phyloP scores from a whole-genome alignment of 1,140 invertebrate genomes.

The Penaeus chinensis region DNA sequence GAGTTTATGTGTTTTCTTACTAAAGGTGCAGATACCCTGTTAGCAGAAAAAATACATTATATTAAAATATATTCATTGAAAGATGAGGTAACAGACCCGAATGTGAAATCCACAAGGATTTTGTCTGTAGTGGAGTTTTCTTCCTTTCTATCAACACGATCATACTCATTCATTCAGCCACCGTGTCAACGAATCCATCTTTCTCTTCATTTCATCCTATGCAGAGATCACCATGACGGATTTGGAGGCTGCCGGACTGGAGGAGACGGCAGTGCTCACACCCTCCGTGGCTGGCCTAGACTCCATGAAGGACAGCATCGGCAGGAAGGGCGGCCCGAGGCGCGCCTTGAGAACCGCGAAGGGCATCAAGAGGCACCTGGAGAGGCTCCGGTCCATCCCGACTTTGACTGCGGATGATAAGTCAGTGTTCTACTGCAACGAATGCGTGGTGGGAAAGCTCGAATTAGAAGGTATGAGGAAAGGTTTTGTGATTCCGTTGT shows the following conservation, averaged over 20 bases:
- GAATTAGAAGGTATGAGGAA: slow-evolving; percentile 26
- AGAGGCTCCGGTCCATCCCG: slow-evolving; percentile 15
- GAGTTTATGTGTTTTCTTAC: neutral
- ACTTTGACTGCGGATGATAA: slow-evolving; percentile 29
- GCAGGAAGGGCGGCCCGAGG: neutral
- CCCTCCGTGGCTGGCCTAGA: neutral
- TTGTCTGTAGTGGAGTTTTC: too few species aligned
- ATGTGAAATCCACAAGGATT: too few species aligned
- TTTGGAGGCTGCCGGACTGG: slow-evolving; percentile 51
- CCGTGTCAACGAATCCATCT: too few species aligned
- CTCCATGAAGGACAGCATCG: neutral
- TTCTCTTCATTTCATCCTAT: neutral
- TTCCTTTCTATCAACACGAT: neutral
- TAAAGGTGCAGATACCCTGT: neutral
- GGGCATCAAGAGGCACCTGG: slow-evolving; percentile 6
- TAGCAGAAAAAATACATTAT: neutral
- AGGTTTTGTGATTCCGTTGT: neutral
- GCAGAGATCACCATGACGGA: slow-evolving; percentile 51
- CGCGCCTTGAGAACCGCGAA: neutral
- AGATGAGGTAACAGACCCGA: too few species aligned
- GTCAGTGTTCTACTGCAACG: slow-evolving; percentile 33
- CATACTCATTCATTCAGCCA: neutral
- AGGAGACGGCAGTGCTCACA: neutral
- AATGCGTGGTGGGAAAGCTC: slow-evolving; percentile 7
- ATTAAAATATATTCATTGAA: too few species aligned